These are phyloP conservation scores for Stegodyphus mimosarum DNA, from an alignment of 1,140 invertebrate genomes.

Conservation along the genomic window DNA sequence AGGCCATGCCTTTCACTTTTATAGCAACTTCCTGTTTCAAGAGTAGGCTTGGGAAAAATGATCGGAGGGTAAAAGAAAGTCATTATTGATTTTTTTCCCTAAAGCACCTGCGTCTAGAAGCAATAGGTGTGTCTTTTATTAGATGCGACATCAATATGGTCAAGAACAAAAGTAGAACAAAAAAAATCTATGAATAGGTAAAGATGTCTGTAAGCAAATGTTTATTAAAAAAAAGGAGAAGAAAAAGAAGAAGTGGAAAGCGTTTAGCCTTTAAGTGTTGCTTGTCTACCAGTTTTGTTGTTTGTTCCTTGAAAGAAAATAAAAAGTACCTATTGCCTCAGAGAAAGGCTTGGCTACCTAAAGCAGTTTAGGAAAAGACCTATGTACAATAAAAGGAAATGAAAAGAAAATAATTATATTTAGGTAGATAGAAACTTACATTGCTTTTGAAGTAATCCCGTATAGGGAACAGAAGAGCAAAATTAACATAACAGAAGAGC, in stretches of 20 bases:
- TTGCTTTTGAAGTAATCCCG: too few species aligned
- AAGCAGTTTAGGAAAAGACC: slow-evolving; percentile 23
- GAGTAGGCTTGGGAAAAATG: slow-evolving; percentile 23
- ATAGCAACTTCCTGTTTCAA: slow-evolving; percentile 47
- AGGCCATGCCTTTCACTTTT: slow-evolving; percentile 44
- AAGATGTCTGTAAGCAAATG: slow-evolving; percentile 26
- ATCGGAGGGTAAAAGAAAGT: slow-evolving; percentile 5
- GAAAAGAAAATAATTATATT: too few species aligned
- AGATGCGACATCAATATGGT: slow-evolving; percentile 41
- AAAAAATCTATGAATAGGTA: slow-evolving; percentile 25
- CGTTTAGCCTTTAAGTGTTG: neutral
- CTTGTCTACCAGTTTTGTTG: neutral
- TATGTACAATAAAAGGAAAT: too few species aligned
- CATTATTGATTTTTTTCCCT: slow-evolving; percentile 14
- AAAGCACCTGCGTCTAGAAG: slow-evolving; percentile 28
- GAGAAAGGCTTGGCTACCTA: slow-evolving; percentile 41
- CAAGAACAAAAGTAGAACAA: slow-evolving; percentile 44
- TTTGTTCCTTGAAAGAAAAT: too few species aligned
- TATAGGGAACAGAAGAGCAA: too few species aligned
- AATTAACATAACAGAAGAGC: too few species aligned
- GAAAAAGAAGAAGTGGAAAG: neutral
- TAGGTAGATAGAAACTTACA: too few species aligned
- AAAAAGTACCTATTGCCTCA: neutral
- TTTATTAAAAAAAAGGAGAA: neutral
- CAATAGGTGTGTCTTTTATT: slow-evolving; percentile 53